Evolutionary conservation across 1,140 invertebrate species (phyloP).

Genomic region (Drosophila saltans): DNA sequence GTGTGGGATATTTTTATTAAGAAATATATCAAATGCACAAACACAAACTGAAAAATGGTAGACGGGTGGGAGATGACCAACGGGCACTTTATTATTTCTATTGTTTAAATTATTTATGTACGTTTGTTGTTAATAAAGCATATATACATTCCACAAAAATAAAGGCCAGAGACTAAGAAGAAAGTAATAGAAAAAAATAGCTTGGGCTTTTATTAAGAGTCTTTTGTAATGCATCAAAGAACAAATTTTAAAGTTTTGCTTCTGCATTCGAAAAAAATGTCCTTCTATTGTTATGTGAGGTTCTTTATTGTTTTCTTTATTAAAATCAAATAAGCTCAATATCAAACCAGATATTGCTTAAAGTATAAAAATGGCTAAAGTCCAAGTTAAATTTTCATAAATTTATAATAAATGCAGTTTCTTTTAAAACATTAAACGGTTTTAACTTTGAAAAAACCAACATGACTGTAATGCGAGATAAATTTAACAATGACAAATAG

Average conservation of each 20-base stretch:
- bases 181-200: background rate
- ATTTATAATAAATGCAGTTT: no score
- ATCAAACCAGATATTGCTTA: no score
- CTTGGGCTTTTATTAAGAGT: background rate
- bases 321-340: no score
- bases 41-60: conserved; percentile 32
- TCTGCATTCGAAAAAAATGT: no score
- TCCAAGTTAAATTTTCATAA: no score
- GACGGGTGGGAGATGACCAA: conserved; percentile 34
- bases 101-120: conserved; percentile 50
- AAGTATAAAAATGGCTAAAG: no score
- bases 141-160: background rate
- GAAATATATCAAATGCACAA: conserved; percentile 77
- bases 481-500: no score
- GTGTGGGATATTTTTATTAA: conserved; percentile 76
- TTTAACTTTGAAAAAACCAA: no score
- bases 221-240: background rate
- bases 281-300: no score
- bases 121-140: conserved; percentile 33
- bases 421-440: no score
- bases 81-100: conserved; percentile 60
- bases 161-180: background rate
- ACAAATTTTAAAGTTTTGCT: background rate
- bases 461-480: no score
- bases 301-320: no score